Conservation (phyloP, 1,140 invertebrate genomes). For the Solenopsis fugax region DNA sequence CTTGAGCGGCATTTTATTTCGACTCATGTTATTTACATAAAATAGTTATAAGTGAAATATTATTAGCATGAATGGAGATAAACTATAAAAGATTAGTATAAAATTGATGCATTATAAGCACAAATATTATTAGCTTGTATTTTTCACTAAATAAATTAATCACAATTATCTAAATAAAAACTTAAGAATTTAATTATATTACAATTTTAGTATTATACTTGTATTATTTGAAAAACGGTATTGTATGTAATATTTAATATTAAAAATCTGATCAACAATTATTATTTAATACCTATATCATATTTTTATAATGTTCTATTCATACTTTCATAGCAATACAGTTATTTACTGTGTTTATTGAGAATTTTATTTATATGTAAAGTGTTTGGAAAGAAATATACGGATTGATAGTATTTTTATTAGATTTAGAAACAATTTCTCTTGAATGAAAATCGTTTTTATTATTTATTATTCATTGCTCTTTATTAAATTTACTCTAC, state of each 20-base stretch:
- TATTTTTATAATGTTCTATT: no score
- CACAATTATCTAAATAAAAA: background rate
- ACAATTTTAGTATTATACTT: background rate
- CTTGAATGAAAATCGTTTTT: background rate
- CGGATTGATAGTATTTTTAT: background rate
- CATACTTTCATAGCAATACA: background rate
- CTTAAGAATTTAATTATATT: background rate
- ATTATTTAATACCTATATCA: background rate
- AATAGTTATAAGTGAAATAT: background rate
- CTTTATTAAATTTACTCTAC: background rate
- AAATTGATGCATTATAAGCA: background rate
- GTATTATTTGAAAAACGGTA: no score
- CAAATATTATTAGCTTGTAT: background rate
- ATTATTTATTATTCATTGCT: background rate
- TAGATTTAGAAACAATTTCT: background rate
- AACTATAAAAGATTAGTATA: background rate
- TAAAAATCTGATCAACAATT: background rate
- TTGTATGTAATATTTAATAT: background rate
- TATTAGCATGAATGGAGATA: background rate
- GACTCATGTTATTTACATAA: background rate
- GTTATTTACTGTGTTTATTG: background rate
- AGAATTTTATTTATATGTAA: background rate
- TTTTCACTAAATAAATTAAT: slow-evolving; percentile 2
- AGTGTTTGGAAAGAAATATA: background rate
- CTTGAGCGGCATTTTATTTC: background rate